These are phyloP conservation scores for Drosophila recens DNA, from an alignment of 2,888 invertebrate genomes.

Conservation along the genomic window DNA sequence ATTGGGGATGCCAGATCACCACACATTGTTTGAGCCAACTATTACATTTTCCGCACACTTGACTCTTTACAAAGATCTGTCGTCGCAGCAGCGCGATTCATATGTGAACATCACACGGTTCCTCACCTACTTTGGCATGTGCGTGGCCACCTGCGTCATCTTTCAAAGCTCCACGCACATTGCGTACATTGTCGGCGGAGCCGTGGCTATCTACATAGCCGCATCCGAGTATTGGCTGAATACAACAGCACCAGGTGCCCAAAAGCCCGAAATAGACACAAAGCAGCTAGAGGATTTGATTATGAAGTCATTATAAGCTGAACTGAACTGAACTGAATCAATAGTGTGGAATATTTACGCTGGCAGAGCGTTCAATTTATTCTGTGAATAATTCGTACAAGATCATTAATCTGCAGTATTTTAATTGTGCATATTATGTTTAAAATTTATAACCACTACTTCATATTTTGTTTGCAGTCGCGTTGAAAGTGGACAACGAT, in stretches of 20 bases:
- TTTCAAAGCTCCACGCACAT: conserved; percentile 92
- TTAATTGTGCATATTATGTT: conserved; percentile 30
- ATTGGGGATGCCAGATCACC: no score
- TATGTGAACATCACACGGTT: conserved; percentile 89
- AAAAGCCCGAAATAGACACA: conserved; percentile 83
- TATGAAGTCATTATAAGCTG: conserved; percentile 84
- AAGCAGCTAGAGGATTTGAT: conserved; percentile 85
- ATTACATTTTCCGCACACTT: conserved; percentile 27
- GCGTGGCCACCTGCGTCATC: conserved; percentile 93
- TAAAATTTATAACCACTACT: conserved; percentile 15
- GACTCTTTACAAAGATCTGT: conserved; percentile 83
- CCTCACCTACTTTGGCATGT: conserved; percentile 93
- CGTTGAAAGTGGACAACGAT: conserved; percentile 22
- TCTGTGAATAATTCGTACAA: conserved; percentile 79
- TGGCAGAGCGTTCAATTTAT: conserved; percentile 65
- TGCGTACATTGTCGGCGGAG: conserved; percentile 91
- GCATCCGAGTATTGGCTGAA: conserved; percentile 92
- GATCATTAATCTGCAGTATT: conserved; percentile 58
- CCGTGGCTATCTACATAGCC: conserved; percentile 93
- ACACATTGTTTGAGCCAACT: conserved; percentile 24
- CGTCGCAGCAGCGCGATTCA: conserved; percentile 86
- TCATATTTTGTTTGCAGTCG: conserved; percentile 51
- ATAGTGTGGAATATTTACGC: conserved; percentile 15
- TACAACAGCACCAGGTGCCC: conserved; percentile 72
- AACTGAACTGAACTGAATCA: neutral